Percentiles rank a stretch among this genome's conserved stretches.
Conservation (phyloP, 2,113 vertebrate species). For the Condylura cristata region DNA sequence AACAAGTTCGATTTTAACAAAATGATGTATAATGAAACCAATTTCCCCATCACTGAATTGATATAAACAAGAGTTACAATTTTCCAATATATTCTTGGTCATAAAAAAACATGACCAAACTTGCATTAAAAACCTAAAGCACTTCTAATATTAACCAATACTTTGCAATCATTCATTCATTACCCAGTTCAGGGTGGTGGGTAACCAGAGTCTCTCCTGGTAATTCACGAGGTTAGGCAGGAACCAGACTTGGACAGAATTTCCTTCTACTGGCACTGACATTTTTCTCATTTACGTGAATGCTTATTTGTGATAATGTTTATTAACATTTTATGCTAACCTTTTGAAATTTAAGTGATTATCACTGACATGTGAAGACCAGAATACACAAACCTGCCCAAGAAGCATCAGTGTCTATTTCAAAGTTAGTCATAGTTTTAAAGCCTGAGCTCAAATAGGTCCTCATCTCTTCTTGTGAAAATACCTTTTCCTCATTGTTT, state of each 20-base stretch:
- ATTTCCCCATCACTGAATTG: neutral
- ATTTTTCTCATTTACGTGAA: neutral
- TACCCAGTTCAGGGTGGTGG: neutral
- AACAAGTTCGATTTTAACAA: neutral
- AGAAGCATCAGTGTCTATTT: constrained; percentile 20
- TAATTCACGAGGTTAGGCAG: too few relatives aligned
- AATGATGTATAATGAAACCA: neutral
- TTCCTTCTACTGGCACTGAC: neutral
- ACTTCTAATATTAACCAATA: neutral
- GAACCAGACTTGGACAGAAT: neutral
- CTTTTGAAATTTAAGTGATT: neutral
- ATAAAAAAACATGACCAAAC: neutral
- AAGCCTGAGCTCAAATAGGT: neutral
- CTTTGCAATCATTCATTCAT: neutral
- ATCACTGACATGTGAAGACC: neutral
- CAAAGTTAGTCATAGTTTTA: constrained; percentile 9
- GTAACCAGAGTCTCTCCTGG: neutral
- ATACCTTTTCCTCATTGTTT: neutral
- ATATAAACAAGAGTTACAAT: neutral
- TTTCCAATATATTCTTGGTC: neutral
- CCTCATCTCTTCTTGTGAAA: neutral
- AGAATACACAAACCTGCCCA: constrained; percentile 10
- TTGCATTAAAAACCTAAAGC: neutral
- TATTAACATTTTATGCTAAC: constrained; percentile 17
- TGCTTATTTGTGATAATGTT: neutral